phyloP scores from a whole-genome alignment of 2,888 invertebrate genomes.

The Andricus curvator region DNA sequence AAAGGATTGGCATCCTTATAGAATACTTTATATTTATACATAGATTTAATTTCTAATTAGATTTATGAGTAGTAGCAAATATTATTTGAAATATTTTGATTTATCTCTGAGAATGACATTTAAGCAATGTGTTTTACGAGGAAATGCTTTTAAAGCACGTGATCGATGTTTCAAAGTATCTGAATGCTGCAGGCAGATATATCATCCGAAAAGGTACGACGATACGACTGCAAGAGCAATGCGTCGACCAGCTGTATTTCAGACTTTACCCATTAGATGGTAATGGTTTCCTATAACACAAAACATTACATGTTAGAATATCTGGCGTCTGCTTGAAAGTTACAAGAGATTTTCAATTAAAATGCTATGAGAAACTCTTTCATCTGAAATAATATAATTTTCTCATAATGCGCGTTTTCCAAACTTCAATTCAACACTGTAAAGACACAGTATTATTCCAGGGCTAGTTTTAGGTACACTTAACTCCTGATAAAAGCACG shows the following conservation, averaged over 20 bases:
- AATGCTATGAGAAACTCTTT: not conserved
- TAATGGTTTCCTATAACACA: conserved; percentile 28
- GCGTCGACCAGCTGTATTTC: conserved; percentile 39
- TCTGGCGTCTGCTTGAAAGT: conserved; percentile 19
- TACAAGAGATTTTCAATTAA: not conserved
- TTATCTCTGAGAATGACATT: conserved; percentile 6
- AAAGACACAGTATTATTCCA: no score
- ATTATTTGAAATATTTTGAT: conserved; percentile 14
- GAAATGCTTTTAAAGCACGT: conserved; percentile 29
- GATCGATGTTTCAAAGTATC: conserved; percentile 37
- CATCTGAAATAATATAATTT: not conserved
- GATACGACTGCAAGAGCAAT: conserved; percentile 33
- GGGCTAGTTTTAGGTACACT: no score
- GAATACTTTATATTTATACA: no score
- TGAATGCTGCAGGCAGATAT: conserved; percentile 26
- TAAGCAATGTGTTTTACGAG: conserved; percentile 14
- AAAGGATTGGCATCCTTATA: no score
- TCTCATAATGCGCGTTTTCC: no score
- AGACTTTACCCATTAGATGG: conserved; percentile 39
- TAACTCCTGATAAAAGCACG: no score
- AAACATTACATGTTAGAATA: conserved; percentile 20
- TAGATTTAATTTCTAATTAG: no score
- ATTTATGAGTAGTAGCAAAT: not conserved
- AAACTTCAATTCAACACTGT: no score
- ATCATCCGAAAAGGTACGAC: conserved; percentile 30